A percentile compares a stretch with the other conserved stretches of the same genome.
Evolutionary conservation across 1,140 invertebrate species (phyloP).

Genomic region (Belonocnema kinseyi): DNA sequence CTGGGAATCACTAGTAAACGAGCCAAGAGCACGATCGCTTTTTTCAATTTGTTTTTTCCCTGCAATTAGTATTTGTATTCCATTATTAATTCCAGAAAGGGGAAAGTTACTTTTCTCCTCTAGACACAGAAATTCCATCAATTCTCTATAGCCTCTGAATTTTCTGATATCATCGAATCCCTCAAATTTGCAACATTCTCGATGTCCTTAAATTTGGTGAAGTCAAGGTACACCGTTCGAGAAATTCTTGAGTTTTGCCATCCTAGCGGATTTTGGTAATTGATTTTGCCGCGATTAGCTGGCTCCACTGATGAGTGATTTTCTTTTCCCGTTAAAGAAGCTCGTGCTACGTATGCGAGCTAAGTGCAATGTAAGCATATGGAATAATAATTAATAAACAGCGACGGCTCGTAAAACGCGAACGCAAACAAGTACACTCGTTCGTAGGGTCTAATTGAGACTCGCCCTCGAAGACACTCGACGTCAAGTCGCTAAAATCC

Average conservation of each 20-base stretch:
- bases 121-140: too few relatives aligned
- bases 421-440: constrained; percentile 46
- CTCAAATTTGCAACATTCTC: too few relatives aligned
- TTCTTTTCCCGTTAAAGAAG: not conserved
- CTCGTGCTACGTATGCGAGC: not conserved
- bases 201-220: too few relatives aligned
- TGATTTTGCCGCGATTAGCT: too few relatives aligned
- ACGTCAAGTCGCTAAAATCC: constrained; percentile 59
- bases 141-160: too few relatives aligned
- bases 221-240: too few relatives aligned
- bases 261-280: too few relatives aligned
- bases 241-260: too few relatives aligned
- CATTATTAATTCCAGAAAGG: not conserved
- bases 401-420: constrained; percentile 52
- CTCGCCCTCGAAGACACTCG: constrained; percentile 66
- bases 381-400: constrained; percentile 47
- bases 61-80: constrained; percentile 11
- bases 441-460: constrained; percentile 60
- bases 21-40: constrained; percentile 32
- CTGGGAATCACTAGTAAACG: constrained; percentile 56
- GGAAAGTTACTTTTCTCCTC: not conserved
- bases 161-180: too few relatives aligned
- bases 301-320: not conserved
- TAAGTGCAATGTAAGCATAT: constrained; percentile 30
- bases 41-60: not conserved